A percentile compares a stretch with the other conserved stretches of the same genome.
phyloP scores from a whole-genome alignment of 2,113 vertebrate species.

The Carassius auratus region DNA sequence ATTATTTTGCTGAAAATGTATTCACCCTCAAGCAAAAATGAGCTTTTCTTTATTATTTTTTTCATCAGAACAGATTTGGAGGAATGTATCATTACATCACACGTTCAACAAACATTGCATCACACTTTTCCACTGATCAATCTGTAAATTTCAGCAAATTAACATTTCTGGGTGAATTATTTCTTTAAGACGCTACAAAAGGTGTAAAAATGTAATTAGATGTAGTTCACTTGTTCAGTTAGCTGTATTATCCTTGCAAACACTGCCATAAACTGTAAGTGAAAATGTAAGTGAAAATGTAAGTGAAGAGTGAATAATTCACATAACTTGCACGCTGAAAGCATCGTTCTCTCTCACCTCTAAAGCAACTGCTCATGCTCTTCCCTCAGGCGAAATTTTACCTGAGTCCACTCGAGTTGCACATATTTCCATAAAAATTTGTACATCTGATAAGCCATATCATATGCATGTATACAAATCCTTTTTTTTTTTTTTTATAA shows the following conservation, averaged over 20 bases:
- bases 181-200: not conserved
- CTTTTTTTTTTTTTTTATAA: not conserved
- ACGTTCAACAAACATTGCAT: no score
- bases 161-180: no score
- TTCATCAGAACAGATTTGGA: no score
- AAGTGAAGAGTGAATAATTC: not conserved
- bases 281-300: not conserved
- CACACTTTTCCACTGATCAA: no score
- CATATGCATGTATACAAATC: not conserved
- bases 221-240: no score
- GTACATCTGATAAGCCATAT: not conserved
- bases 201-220: not conserved
- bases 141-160: no score
- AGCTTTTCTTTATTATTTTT: no score
- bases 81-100: no score
- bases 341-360: not conserved
- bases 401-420: not conserved
- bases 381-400: conserved; percentile 2
- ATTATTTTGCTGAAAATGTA: no score
- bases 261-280: no score
- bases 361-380: not conserved
- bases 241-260: not conserved
- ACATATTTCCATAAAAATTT: conserved; percentile 1
- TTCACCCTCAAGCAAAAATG: no score
- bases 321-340: not conserved